A percentile compares a stretch with the other conserved stretches of the same genome.
Conservation (phyloP, 2,888 invertebrate species). For the Hypolimnas misippus region DNA sequence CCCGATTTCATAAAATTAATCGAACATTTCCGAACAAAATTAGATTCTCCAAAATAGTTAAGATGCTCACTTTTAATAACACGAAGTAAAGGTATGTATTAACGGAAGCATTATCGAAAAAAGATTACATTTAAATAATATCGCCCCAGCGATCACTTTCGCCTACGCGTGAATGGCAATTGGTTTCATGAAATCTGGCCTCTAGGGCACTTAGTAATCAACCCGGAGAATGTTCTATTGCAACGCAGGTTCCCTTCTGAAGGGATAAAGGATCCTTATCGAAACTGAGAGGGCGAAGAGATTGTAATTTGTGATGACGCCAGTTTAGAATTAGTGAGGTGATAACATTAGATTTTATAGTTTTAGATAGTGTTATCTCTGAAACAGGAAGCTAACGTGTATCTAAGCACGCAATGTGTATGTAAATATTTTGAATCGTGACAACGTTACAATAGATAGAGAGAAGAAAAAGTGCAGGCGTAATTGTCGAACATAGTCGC, state of each 20-base stretch:
- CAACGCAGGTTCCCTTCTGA: conserved; percentile 73
- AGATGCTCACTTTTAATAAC: conserved; percentile 44
- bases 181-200: conserved; percentile 77
- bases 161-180: conserved; percentile 75
- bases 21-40: conserved; percentile 6
- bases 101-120: conserved; percentile 75
- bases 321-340: conserved; percentile 66
- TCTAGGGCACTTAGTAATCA: conserved; percentile 80
- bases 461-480: not conserved
- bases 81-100: conserved; percentile 46
- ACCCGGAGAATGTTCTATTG: conserved; percentile 71
- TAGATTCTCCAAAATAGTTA: conserved; percentile 27
- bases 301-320: conserved; percentile 77
- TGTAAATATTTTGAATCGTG: not conserved
- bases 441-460: not conserved
- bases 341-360: conserved; percentile 47
- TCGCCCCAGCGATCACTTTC: conserved; percentile 81
- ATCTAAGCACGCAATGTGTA: not conserved
- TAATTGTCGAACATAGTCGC: too few species aligned
- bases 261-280: conserved; percentile 80
- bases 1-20: not conserved
- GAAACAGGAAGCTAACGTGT: not conserved
- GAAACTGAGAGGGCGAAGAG: conserved; percentile 71
- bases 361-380: conserved; percentile 36
- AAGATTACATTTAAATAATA: conserved; percentile 83